Evolutionary conservation across 2,113 vertebrate species (phyloP).

Genomic region (Petroica traversi): DNA sequence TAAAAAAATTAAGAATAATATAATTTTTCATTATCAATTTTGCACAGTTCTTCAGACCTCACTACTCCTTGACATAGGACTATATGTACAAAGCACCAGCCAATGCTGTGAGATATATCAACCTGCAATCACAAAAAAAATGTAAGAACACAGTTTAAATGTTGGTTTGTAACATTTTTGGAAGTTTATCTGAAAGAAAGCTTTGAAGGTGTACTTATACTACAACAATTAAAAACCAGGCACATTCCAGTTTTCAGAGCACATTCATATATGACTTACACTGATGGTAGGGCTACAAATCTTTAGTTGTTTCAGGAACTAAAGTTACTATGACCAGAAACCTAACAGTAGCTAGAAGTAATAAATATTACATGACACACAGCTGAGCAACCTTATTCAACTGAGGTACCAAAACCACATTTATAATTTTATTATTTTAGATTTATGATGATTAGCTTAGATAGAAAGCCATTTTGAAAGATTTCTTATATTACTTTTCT

Average conservation of each 20-base stretch:
- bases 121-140: not conserved
- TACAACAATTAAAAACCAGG: not conserved
- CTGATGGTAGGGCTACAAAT: not conserved
- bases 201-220: not conserved
- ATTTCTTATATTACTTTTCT: not conserved
- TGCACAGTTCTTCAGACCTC: not conserved
- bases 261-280: not conserved
- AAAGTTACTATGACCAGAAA: not conserved
- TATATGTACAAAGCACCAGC: not conserved
- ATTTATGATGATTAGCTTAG: not conserved
- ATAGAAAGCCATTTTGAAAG: not conserved
- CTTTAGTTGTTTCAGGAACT: not conserved
- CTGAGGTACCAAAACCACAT: not conserved
- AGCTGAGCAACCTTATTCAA: not conserved
- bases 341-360: not conserved
- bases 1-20: not conserved
- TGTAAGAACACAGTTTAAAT: not conserved
- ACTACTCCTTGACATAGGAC: not conserved
- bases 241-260: not conserved
- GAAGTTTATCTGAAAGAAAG: not conserved
- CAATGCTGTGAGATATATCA: not conserved
- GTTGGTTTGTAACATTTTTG: not conserved
- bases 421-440: not conserved
- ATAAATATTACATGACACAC: not conserved
- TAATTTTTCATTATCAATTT: not conserved